These are phyloP conservation scores for Aythya baeri DNA, from an alignment of 2,113 vertebrate genomes.

Conservation along the genomic window DNA sequence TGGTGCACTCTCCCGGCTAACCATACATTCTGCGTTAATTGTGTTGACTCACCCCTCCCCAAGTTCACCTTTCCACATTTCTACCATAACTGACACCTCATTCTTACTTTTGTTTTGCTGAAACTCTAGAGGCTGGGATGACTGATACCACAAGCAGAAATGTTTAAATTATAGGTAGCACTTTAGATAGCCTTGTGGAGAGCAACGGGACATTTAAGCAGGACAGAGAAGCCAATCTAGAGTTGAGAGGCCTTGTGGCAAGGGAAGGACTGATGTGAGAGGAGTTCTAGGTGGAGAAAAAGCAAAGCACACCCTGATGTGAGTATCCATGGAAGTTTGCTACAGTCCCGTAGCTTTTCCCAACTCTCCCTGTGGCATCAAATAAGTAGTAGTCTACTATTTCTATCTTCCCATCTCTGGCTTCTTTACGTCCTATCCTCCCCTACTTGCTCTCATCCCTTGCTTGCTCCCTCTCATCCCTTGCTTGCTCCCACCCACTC, in stretches of 20 bases:
- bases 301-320: not conserved
- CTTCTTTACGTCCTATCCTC: not conserved
- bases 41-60: not conserved
- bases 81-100: not conserved
- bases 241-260: not conserved
- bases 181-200: not conserved
- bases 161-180: not conserved
- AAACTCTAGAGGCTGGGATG: not conserved
- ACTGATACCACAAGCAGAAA: not conserved
- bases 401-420: not conserved
- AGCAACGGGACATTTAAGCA: not conserved
- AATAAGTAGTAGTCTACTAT: not conserved
- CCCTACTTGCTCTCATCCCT: not conserved
- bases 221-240: not conserved
- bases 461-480: not conserved
- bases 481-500: not conserved
- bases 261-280: not conserved
- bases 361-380: not conserved
- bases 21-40: not conserved
- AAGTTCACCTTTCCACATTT: not conserved
- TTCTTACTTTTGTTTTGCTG: not conserved
- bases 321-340: not conserved
- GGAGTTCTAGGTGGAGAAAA: not conserved
- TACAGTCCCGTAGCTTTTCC: not conserved
- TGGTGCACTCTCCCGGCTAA: not conserved